These are phyloP conservation scores for Liodrosophila aerea DNA, from an alignment of 2,888 invertebrate species.

Conservation along the genomic window DNA sequence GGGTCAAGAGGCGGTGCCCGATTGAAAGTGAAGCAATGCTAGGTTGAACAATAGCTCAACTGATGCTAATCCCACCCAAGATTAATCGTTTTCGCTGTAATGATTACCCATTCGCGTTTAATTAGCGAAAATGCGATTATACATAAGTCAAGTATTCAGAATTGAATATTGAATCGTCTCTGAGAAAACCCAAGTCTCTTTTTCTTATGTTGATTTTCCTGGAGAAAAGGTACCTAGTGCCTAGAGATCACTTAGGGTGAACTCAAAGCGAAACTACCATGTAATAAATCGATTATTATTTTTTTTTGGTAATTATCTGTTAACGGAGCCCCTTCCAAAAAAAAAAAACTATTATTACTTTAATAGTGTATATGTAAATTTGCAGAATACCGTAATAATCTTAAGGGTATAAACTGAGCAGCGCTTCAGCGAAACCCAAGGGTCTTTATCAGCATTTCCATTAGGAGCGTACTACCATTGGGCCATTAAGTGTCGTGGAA, in stretches of 20 bases:
- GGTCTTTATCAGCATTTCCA: slow-evolving; percentile 49
- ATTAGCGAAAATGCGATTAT: slow-evolving; percentile 76
- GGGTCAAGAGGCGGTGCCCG: slow-evolving; percentile 55
- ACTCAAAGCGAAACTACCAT: slow-evolving; percentile 75
- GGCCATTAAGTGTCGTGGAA: slow-evolving; percentile 53
- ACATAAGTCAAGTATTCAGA: slow-evolving; percentile 32
- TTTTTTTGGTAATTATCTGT: no score
- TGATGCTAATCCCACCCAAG: slow-evolving; percentile 72
- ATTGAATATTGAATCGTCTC: slow-evolving; percentile 51
- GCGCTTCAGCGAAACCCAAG: no score
- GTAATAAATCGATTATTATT: slow-evolving; percentile 72
- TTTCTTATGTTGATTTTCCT: slow-evolving; percentile 27
- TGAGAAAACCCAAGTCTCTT: slow-evolving; percentile 29
- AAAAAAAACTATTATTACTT: no score
- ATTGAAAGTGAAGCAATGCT: slow-evolving; percentile 56
- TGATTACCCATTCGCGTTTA: slow-evolving; percentile 78
- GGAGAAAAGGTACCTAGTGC: slow-evolving; percentile 18
- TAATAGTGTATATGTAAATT: no score
- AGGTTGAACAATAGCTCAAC: slow-evolving; percentile 60
- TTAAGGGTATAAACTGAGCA: no score
- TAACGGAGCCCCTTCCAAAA: no score
- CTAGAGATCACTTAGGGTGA: slow-evolving; percentile 1
- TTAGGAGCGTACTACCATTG: no score
- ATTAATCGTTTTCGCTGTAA: slow-evolving; percentile 71
- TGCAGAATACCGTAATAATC: no score